Percentiles rank a stretch among this genome's conserved stretches.
These are phyloP conservation scores for Propithecus coquereli DNA, from an alignment of 2,113 vertebrate genomes.

Conservation along the genomic window DNA sequence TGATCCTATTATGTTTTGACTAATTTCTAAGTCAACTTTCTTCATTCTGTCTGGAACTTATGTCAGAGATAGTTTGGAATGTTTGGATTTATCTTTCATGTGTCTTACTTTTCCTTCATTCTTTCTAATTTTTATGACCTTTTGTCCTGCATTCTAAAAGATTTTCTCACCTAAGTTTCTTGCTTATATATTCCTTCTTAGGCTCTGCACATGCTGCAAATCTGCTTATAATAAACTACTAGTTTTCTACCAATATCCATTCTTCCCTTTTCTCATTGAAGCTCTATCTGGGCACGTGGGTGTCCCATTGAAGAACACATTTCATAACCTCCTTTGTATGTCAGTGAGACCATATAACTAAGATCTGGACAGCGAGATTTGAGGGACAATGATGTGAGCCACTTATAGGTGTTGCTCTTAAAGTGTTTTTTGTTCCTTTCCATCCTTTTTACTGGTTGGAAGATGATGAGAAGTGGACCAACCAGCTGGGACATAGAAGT, in stretches of 20 bases:
- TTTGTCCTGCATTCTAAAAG: neutral
- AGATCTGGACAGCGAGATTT: neutral
- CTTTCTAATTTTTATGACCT: neutral
- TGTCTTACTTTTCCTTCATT: neutral
- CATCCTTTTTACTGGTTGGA: neutral
- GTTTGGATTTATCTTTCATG: neutral
- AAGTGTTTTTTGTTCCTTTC: neutral
- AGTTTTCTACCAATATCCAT: neutral
- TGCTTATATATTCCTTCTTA: neutral
- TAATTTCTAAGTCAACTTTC: neutral
- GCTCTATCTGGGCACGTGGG: too few species aligned
- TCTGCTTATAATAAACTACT: neutral
- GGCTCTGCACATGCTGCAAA: neutral
- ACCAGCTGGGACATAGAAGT: neutral
- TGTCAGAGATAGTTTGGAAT: neutral
- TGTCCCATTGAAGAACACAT: neutral
- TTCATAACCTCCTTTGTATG: neutral
- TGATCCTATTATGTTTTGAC: neutral
- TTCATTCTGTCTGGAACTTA: neutral
- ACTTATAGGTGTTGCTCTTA: neutral
- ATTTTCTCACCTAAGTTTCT: neutral
- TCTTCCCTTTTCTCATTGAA: neutral
- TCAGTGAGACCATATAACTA: neutral
- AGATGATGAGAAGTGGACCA: neutral
- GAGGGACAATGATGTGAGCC: neutral